Percentiles rank a stretch among this genome's conserved stretches.
These are phyloP conservation scores for Epinephelus coioides DNA, from an alignment of 2,797 vertebrate species.

Conservation along the genomic window DNA sequence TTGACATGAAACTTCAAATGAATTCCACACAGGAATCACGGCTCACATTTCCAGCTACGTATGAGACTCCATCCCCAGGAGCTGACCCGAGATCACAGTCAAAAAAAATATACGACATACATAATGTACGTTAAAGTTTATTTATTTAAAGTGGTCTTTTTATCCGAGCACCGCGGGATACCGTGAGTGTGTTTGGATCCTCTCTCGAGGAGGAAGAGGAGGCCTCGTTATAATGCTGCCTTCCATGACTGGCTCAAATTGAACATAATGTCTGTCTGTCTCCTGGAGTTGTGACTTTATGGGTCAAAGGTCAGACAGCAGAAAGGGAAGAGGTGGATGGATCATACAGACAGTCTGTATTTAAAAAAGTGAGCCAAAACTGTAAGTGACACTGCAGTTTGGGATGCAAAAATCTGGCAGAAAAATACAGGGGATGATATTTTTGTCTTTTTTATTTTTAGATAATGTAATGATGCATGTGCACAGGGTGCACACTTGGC, in stretches of 20 bases:
- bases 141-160: neutral
- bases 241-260: slow-evolving; percentile 8
- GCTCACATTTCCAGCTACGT: slow-evolving; percentile 2
- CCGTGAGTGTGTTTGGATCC: neutral
- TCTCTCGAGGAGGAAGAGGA: neutral
- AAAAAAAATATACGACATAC: neutral
- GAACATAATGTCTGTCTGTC: slow-evolving; percentile 18
- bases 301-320: slow-evolving; percentile 29
- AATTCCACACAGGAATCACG: slow-evolving; percentile 26
- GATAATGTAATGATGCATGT: neutral
- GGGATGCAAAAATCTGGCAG: neutral
- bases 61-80: neutral
- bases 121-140: neutral
- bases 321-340: neutral
- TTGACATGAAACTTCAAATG: slow-evolving; percentile 49
- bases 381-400: neutral
- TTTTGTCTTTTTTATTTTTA: neutral
- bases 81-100: neutral
- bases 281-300: slow-evolving; percentile 20
- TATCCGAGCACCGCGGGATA: neutral
- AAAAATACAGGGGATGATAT: neutral
- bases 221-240: neutral
- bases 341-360: neutral
- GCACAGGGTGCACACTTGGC: neutral
- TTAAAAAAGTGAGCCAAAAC: neutral